phyloP scores from a whole-genome alignment of 2,113 vertebrate species.

The Talpa occidentalis region DNA sequence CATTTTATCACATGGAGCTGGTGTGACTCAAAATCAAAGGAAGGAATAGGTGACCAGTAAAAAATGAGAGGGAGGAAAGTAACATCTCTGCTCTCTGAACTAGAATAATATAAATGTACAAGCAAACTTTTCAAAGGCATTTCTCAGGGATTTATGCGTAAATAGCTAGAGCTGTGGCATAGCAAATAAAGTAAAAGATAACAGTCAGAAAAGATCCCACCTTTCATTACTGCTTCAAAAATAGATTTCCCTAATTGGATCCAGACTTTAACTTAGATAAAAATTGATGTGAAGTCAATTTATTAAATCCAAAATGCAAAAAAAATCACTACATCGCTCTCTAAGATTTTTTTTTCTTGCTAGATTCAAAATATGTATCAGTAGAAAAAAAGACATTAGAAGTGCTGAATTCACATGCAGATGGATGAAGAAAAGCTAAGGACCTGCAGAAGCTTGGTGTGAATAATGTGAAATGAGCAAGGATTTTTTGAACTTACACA shows the following conservation, averaged over 20 bases:
- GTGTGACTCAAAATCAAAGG: not conserved
- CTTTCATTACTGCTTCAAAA: constrained; percentile 18
- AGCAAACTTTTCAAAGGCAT: not conserved
- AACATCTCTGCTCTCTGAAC: not conserved
- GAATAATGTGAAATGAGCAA: not conserved
- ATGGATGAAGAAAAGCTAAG: not conserved
- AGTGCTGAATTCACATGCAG: not conserved
- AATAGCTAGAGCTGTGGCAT: not conserved
- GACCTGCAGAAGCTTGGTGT: not conserved
- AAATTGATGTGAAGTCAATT: not conserved
- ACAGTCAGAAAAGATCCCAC: not conserved
- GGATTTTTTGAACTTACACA: not conserved
- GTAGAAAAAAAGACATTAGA: not conserved
- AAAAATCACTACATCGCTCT: not conserved
- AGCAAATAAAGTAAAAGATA: constrained; percentile 27
- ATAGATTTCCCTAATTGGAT: constrained; percentile 42
- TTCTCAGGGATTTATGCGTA: not conserved
- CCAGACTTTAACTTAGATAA: constrained; percentile 47
- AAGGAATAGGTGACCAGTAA: not conserved
- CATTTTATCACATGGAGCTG: not conserved
- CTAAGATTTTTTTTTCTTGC: constrained; percentile 9
- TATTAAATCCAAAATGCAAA: not conserved
- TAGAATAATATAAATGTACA: not conserved
- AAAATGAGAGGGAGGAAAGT: not conserved
- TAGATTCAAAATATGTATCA: not conserved